Base-by-base conservation (phyloP, 2,797 vertebrate species). In the Spheniscus humboldti region DNA sequence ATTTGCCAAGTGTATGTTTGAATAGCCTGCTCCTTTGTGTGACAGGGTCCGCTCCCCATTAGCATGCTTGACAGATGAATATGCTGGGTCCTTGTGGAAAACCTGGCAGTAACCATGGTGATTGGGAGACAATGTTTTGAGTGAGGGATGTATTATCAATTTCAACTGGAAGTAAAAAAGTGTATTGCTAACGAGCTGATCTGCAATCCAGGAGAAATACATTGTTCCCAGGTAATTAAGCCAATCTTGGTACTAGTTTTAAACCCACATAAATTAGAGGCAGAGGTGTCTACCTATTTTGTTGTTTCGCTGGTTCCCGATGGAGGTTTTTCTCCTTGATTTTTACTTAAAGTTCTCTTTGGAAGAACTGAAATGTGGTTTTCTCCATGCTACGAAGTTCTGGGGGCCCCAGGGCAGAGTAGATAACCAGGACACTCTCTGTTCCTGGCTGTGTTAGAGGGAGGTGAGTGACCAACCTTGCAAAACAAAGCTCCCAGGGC, bases 41-140 rank as follows among this genome's bases (percentile, higher is more conserved):
- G 97, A 97, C 97, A 97, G 97, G 97, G 97, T 98, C 98, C 97
- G 37, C 95, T 97, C 96, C 15, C 95, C 94, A 98, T 98, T 98
- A 98, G 95, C 96, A 97, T 97, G 97, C 96, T 97, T 98, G 98
- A 98, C 98, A 98, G 97, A 97, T 98, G 97, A 97, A 97, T 98
- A 96, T 96, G 95, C 96, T 96, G 91, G 96, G 96, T 97, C 97
- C 97, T 97, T 92, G 95, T 96, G 91, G 95, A 97, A 97, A 97
- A 96, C 96, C 96, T 97, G 94, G 96, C 94, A 97, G 98, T 98
- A 97, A 97, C 98, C 98, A 98, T 98, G 97, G 97, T 96, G 96
- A 98, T 94, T 88, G 90, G 96, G 94, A 97, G 96, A 97, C 97
- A 97, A 96, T 97, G 97, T 97, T 97, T 97, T 97, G 97, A 97